Evolutionary conservation across 2,797 vertebrate genomes (phyloP).

Genomic region (Crocodylus rhombifer): DNA sequence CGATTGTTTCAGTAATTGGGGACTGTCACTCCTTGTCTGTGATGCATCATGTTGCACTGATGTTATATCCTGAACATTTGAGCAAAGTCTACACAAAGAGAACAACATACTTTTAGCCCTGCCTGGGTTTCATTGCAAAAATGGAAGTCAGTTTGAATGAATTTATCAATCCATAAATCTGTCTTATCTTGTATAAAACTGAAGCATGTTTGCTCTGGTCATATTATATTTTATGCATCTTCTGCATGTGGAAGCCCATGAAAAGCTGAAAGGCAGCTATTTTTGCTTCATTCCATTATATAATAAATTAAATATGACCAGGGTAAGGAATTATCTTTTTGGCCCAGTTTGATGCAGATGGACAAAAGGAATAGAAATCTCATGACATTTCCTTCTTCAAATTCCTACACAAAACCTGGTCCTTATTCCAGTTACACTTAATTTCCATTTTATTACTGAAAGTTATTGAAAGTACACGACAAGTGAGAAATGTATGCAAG

Average conservation of each 20-base stretch:
- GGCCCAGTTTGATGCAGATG: background rate
- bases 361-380: background rate
- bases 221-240: constrained; percentile 51
- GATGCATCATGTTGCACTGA: background rate
- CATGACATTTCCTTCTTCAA: background rate
- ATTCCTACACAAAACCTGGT: background rate
- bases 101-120: background rate
- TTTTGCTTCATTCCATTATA: background rate
- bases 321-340: background rate
- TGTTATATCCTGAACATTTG: background rate
- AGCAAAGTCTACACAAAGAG: background rate
- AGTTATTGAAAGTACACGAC: background rate
- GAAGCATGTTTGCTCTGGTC: constrained; percentile 67
- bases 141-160: constrained; percentile 4
- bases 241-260: constrained; percentile 67
- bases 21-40: constrained; percentile 8
- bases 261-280: constrained; percentile 35
- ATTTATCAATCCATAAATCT: background rate
- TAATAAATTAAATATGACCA: background rate
- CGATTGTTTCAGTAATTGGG: constrained; percentile 20
- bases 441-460: background rate
- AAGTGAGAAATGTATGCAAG: background rate
- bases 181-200: constrained; percentile 59
- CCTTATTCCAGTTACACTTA: background rate
- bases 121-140: constrained; percentile 42